Evolutionary conservation across 2,113 vertebrate genomes (phyloP), one percentile per base, ranked within the genome.

Genomic region (Cavia aperea): DNA sequence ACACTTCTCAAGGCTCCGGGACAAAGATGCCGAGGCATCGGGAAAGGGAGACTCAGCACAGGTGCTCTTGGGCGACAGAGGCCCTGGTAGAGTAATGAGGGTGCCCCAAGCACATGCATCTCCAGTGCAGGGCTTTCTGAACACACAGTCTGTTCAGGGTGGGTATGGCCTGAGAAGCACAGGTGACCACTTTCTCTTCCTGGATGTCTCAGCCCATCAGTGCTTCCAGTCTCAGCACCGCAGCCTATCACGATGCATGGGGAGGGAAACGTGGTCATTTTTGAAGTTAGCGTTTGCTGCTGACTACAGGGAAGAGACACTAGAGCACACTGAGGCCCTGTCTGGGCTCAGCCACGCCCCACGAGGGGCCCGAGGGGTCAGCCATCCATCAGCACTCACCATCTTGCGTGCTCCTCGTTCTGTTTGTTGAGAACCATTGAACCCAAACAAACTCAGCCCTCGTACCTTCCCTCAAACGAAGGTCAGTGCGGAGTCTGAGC

Each of bases 51-150:
- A 39, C 6, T n/a, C 82, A n/a, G 70, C 1, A 8, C n/a, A 46
- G 43, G 51, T 43, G 43, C 46, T 58, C 46, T 77, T 4, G 10
- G 0, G 63, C 68, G 31, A n/a, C 2, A 49, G 31, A 2, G 58
- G 84, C 26, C 13, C 62, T 31, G n/a, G 13, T 46, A 39, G 51
- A 24, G 79, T 46, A 13, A 33, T 31, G 66, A 72, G 75, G 49
- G 51, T 4, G 5, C 29, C 29, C 11, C 1, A 4, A 60, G 46
- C 0, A 0, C 36, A 51, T 8, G 0, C 24, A 58, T 4, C 51
- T 75, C 60, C 43, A 1, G 12, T 2, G n/a, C 5, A 19, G 15
- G 31, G 31, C 29, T 60, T 65, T 63, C 13, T 26, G 16, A 29
- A 1, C 11, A 24, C 13, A 24, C 10, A 43, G 60, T 2, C 56